Conservation (phyloP, 2,888 invertebrate species). For the Punctoribates punctum region DNA sequence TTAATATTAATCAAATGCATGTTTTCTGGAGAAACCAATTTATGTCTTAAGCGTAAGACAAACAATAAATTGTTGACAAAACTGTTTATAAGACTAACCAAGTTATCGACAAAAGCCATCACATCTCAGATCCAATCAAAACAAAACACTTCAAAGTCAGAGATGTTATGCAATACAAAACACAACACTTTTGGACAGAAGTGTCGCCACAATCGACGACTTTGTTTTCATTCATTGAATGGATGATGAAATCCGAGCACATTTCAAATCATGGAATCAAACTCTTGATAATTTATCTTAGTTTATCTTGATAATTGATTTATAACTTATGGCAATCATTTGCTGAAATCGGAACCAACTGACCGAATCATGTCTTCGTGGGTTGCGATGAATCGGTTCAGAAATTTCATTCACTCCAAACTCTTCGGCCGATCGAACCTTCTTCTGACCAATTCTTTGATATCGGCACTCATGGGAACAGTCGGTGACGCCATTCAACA, state of each 20-base stretch:
- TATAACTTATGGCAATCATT: neutral
- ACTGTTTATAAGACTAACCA: neutral
- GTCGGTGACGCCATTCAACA: slow-evolving; percentile 77
- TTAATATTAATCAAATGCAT: slow-evolving; percentile 22
- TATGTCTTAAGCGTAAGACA: neutral
- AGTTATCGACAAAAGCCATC: neutral
- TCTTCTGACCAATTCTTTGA: slow-evolving; percentile 71
- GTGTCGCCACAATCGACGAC: neutral
- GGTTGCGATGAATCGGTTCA: neutral
- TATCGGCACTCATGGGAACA: slow-evolving; percentile 72
- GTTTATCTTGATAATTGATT: neutral
- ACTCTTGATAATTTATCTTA: neutral
- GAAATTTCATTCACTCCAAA: slow-evolving; percentile 38
- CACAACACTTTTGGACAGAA: neutral
- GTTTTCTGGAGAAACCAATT: neutral
- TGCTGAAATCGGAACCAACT: neutral
- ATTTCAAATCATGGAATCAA: neutral
- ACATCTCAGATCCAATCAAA: neutral
- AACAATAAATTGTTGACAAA: neutral
- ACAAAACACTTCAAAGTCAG: neutral
- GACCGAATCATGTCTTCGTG: neutral
- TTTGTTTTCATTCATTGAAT: neutral
- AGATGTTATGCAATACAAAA: neutral
- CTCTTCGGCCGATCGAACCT: slow-evolving; percentile 60
- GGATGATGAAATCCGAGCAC: slow-evolving; percentile 3